Evolutionary conservation across 2,113 vertebrate species (phyloP).

Genomic region (Etheostoma spectabile): DNA sequence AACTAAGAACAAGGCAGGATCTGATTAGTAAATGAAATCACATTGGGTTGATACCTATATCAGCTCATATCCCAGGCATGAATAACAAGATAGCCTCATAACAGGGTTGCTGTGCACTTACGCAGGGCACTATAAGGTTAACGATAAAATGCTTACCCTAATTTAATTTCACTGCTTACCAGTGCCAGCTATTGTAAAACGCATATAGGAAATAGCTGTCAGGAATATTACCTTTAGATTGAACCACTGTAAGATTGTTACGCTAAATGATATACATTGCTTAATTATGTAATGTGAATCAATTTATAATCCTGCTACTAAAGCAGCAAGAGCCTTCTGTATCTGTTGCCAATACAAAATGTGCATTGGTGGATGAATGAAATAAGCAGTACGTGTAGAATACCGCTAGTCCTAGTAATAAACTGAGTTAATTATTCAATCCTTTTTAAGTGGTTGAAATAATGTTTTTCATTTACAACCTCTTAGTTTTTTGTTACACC

Average conservation of each 20-base stretch:
- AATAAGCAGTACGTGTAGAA: constrained; percentile 38
- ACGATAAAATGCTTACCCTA: constrained; percentile 65
- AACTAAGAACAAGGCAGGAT: constrained; percentile 71
- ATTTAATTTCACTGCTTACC: constrained; percentile 73
- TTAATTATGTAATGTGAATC: constrained; percentile 43
- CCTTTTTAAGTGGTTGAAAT: constrained; percentile 63
- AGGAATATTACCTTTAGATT: constrained; percentile 68
- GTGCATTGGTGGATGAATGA: not conserved
- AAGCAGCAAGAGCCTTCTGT: constrained; percentile 21
- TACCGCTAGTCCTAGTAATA: constrained; percentile 43
- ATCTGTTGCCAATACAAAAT: constrained; percentile 12
- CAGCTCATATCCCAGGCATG: constrained; percentile 49
- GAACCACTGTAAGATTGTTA: constrained; percentile 56
- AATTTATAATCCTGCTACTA: constrained; percentile 40
- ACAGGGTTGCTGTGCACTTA: constrained; percentile 63
- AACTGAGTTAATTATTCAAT: constrained; percentile 59
- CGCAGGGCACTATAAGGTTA: constrained; percentile 51
- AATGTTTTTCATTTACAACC: constrained; percentile 70
- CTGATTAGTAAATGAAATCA: constrained; percentile 79
- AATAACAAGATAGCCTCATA: constrained; percentile 60
- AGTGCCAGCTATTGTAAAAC: constrained; percentile 56
- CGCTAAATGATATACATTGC: constrained; percentile 34
- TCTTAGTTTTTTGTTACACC: constrained; percentile 50
- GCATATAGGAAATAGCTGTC: constrained; percentile 59
- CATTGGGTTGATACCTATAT: constrained; percentile 45